Evolutionary conservation across 2,888 invertebrate genomes (phyloP), one percentile per base, ranked within the genome.

Genomic region (Dermolepida albohirtum): DNA sequence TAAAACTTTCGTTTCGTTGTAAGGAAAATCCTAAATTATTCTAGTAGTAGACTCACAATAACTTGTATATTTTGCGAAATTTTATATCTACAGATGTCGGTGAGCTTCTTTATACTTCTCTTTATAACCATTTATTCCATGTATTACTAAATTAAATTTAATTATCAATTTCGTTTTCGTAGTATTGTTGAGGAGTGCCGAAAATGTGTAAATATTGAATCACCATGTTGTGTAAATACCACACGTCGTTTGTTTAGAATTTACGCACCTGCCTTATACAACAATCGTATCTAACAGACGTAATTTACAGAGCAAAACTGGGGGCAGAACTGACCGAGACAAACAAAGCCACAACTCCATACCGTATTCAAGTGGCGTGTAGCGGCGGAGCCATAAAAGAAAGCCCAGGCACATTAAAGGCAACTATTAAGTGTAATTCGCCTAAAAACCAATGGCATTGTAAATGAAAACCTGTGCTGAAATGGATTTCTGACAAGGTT

Each of bases 391-490:
- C 74, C 71, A 72, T 72, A 73, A 75, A 75, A 74, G 73, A 73
- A 75, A 73, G 72, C 71, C 68, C 71, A 71, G 71, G 69, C 73
- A 73, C 73, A 72, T 74, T 74, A 73, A 72, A 73, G 72, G 72
- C 72, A 70, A 72, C 74, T 72, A 74, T 75, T 75, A 74, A 49
- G 51, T 67, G 67, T 63, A 67, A 63, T 67, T 67, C 64, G 43
- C 64, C 52, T 64, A 64, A 64, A 64, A 64, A 64, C 51, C 41
- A 41, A 52, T 44, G 43, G 51, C 64, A 64, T 51, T 64, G 64
- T 64, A 41, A 43, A 52, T 43, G 51, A 43, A 64, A 64, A 64
- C 52, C 52, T 41, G 43, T 40, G 64, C 50, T 43, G 52, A 50
- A 64, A 64, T 64, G 57, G 44, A 57, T 57, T 57, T 57, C 57